Percentiles rank a stretch among this genome's conserved stretches.
Evolutionary conservation across 2,888 invertebrate species (phyloP).

Genomic region (Neoitamus cyanurus): DNA sequence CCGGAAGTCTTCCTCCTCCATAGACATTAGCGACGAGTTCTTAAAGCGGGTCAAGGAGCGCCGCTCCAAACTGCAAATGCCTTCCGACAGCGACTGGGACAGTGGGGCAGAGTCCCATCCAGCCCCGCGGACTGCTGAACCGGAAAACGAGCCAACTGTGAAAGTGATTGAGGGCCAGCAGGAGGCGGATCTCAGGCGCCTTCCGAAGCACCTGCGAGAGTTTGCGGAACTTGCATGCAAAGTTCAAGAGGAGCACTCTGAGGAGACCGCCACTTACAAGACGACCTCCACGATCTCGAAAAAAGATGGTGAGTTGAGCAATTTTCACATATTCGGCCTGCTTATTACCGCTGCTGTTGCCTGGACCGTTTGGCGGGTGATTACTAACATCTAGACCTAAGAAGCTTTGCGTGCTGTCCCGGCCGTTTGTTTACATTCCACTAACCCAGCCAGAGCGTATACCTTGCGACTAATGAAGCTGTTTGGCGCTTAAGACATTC

Average conservation of each 20-base stretch:
- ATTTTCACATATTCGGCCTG: constrained; percentile 56
- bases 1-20: constrained; percentile 46
- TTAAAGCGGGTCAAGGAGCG: constrained; percentile 80
- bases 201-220: constrained; percentile 83
- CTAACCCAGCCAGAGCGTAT: not conserved
- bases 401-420: constrained; percentile 12
- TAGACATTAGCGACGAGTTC: constrained; percentile 78
- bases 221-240: constrained; percentile 69
- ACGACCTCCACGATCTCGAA: constrained; percentile 47
- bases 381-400: constrained; percentile 54
- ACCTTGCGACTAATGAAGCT: not conserved
- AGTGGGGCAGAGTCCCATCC: constrained; percentile 69
- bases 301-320: constrained; percentile 68
- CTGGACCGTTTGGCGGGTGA: constrained; percentile 59
- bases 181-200: constrained; percentile 72
- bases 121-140: constrained; percentile 65
- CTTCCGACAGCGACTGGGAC: constrained; percentile 74
- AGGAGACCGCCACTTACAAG: constrained; percentile 56
- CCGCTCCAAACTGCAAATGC: constrained; percentile 75
- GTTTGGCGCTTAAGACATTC: not conserved
- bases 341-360: constrained; percentile 62
- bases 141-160: constrained; percentile 63
- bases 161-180: constrained; percentile 75
- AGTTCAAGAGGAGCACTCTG: constrained; percentile 57
- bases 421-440: not conserved